Evolutionary conservation across 2,797 vertebrate species (phyloP).

Genomic region (Neopelma chrysocephalum): DNA sequence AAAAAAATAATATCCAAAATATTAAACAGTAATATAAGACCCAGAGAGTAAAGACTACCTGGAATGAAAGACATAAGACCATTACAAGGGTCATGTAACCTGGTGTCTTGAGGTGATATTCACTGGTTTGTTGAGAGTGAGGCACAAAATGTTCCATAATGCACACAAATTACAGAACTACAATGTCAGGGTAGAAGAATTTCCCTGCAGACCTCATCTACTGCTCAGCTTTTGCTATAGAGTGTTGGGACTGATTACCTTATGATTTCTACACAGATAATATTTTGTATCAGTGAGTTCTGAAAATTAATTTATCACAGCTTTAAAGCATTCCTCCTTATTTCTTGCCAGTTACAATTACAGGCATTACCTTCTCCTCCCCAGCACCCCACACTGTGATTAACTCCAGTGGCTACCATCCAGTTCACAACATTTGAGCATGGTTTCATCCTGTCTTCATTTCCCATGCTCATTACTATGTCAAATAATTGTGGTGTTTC

Average conservation of each 20-base stretch:
- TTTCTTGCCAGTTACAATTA: neutral
- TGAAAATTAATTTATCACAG: neutral
- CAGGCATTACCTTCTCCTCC: neutral
- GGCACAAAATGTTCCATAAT: neutral
- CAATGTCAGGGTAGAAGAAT: neutral
- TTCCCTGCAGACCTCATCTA: neutral
- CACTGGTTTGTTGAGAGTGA: neutral
- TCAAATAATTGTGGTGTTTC: neutral
- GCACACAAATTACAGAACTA: neutral
- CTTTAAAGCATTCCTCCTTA: neutral
- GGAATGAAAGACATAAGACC: neutral
- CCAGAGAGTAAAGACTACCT: neutral
- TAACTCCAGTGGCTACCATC: neutral
- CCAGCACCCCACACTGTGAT: neutral
- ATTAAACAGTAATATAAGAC: neutral
- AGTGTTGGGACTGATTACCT: neutral
- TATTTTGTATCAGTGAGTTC: neutral
- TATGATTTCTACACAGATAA: neutral
- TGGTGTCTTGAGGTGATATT: neutral
- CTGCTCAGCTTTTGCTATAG: neutral
- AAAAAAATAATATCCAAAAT: neutral
- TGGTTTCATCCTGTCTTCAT: neutral
- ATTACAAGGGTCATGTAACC: neutral
- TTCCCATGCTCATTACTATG: neutral
- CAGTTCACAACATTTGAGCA: neutral